Conservation (phyloP, 2,888 invertebrate species). For the Trichacis sp. region DNA sequence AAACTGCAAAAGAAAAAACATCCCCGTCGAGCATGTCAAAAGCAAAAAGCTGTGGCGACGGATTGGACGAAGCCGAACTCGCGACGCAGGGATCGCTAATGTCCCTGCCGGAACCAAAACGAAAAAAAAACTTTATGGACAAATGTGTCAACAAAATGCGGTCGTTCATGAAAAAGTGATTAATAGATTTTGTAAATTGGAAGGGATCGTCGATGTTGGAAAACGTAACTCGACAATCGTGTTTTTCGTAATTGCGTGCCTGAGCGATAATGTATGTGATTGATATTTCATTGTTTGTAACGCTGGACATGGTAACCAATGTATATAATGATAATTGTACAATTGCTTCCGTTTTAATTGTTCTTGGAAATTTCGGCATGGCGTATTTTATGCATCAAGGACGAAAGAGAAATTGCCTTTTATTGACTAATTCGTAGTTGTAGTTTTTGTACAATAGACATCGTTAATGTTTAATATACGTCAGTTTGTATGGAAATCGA, state of each 20-base stretch:
- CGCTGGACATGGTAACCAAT: too few species aligned
- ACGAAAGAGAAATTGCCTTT: background rate
- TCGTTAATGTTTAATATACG: constrained; percentile 21
- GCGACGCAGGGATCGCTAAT: constrained; percentile 71
- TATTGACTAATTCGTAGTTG: background rate
- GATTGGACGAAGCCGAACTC: constrained; percentile 60
- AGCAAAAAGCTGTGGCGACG: constrained; percentile 63
- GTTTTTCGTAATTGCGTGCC: constrained; percentile 3
- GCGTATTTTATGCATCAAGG: too few species aligned
- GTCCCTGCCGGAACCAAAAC: constrained; percentile 75
- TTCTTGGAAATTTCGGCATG: too few species aligned
- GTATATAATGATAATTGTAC: too few species aligned
- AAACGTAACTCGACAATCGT: constrained; percentile 50
- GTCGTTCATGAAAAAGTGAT: constrained; percentile 61
- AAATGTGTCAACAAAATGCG: constrained; percentile 65
- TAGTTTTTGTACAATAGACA: background rate
- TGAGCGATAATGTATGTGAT: too few species aligned
- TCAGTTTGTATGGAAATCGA: too few species aligned
- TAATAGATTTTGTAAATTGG: too few species aligned
- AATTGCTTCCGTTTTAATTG: too few species aligned
- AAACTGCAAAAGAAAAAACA: background rate
- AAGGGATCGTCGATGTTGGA: constrained; percentile 22
- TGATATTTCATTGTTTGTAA: too few species aligned
- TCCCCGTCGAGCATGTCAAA: constrained; percentile 52
- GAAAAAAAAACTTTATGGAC: constrained; percentile 87